Evolutionary conservation across 1,140 invertebrate species (phyloP), one percentile per base, ranked within the genome.

Genomic region (Platyura marginata): DNA sequence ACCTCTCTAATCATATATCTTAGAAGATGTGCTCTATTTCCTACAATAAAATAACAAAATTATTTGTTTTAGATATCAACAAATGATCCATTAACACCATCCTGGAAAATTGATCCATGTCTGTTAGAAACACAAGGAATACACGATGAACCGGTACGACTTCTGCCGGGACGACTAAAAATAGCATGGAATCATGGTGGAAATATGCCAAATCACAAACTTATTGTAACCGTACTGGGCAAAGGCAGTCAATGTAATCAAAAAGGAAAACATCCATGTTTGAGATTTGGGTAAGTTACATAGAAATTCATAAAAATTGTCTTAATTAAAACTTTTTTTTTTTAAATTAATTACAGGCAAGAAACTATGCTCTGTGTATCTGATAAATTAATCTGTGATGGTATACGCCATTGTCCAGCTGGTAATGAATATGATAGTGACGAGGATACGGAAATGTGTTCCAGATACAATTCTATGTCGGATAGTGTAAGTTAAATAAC

Each of bases 361-460:
- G 61, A 65, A 29, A 64, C 66, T 9, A 50, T 65, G 19, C 46
- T 74, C 10, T 75, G 73, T 53, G 66, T 75, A 44, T 70, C 72
- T 3, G 67, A 69, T 40, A 65, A 71, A 47, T 57, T 75, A 38
- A 62, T 70, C 8, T 75, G 72, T 48, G 72, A 75, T 46, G 71
- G 72, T 13, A 64, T 72, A 3, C 54, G 62, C 2, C 70, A 75
- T 49, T 75, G 73, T 47, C 72, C 72, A 0, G 65, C 69, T 1
- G 69, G 69, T 32, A 71, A 69, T 44, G 59, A 60, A 41, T 63
- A 60, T 21, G 59, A 54, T 41, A 64, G 60, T 46, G 69, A 71
- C 44, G 69, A 71, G 56, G 62, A 65, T 49, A 55, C 54, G 16
- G 50, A 54, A 38, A 48, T 68, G 41, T 70, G 68, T 51, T 56